Percentiles rank a stretch among this genome's conserved stretches.
Conservation (phyloP, 2,888 invertebrate species). For the Drosophila peninsularis region DNA sequence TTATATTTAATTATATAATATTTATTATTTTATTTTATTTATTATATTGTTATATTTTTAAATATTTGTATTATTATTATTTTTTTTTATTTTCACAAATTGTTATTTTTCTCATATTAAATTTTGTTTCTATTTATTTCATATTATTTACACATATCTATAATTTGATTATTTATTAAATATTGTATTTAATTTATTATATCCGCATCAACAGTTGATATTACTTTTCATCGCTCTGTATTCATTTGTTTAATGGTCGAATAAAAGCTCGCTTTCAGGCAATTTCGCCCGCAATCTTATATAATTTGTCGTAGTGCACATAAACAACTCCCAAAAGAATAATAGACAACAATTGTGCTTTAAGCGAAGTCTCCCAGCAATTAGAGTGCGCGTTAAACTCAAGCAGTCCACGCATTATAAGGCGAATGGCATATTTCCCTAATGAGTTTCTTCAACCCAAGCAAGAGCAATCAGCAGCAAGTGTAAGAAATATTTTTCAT, state of each 20-base stretch:
- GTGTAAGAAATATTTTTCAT: constrained; percentile 15
- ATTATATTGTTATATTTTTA: neutral
- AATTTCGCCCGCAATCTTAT: neutral
- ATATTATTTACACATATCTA: neutral
- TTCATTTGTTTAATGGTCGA: neutral
- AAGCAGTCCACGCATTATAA: constrained; percentile 11
- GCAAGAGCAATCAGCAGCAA: constrained; percentile 9
- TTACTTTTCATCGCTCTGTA: neutral
- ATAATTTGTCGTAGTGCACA: neutral
- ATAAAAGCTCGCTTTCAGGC: neutral
- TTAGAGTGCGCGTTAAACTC: constrained; percentile 4
- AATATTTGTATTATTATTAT: neutral
- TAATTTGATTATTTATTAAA: neutral
- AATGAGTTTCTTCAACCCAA: constrained; percentile 44
- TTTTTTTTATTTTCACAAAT: neutral
- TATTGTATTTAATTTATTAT: neutral
- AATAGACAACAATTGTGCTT: constrained; percentile 1
- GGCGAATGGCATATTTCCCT: constrained; percentile 20
- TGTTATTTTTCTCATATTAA: neutral
- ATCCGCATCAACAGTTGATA: neutral
- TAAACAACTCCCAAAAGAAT: neutral
- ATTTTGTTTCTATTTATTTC: neutral
- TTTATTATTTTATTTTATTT: no score
- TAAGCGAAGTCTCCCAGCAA: constrained; percentile 2
- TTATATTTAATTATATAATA: no score